Evolutionary conservation across 2,797 vertebrate species (phyloP).

Genomic region (Pangasius djambal): DNA sequence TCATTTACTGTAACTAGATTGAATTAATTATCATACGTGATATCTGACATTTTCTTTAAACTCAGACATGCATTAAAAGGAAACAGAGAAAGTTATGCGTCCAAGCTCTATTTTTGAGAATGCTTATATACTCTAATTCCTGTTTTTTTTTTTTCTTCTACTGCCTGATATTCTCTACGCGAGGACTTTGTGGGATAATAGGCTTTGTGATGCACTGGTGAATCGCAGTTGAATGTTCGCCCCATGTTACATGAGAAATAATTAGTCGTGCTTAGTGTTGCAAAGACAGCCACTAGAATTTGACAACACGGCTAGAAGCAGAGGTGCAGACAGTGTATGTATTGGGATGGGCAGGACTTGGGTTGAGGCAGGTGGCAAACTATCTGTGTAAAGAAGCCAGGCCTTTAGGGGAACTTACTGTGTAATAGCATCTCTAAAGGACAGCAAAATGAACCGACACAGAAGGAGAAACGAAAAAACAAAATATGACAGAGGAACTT

Average conservation of each 20-base stretch:
- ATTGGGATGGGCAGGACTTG: constrained; percentile 3
- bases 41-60: background rate
- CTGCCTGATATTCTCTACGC: constrained; percentile 31
- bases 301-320: constrained; percentile 46
- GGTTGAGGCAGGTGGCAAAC: constrained; percentile 61
- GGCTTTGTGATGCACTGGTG: constrained; percentile 62
- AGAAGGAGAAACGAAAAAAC: constrained; percentile 65
- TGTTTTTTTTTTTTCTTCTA: background rate
- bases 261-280: background rate
- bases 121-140: background rate
- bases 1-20: background rate
- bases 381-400: constrained; percentile 57
- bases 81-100: background rate
- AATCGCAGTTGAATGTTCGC: constrained; percentile 41
- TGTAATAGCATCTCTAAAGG: constrained; percentile 74
- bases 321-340: constrained; percentile 31
- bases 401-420: constrained; percentile 74
- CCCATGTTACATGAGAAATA: background rate
- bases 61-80: background rate
- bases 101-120: background rate
- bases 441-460: constrained; percentile 54
- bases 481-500: constrained; percentile 61
- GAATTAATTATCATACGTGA: background rate
- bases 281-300: constrained; percentile 44
- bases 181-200: constrained; percentile 28